Conservation (phyloP, 2,113 vertebrate genomes). For the Saguinus imperator region DNA sequence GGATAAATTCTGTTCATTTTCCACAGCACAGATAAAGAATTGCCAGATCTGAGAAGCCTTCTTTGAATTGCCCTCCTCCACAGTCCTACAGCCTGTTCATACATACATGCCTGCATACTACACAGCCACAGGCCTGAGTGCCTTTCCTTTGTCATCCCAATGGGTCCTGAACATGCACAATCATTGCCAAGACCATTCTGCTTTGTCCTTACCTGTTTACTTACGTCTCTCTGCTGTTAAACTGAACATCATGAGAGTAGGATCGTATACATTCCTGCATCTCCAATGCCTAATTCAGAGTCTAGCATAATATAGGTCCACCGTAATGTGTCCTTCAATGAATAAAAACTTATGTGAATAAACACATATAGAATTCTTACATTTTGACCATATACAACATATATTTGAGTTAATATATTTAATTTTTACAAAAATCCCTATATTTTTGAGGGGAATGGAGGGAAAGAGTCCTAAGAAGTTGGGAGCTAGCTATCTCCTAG, state of each 20-base stretch:
- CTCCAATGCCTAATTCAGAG: neutral
- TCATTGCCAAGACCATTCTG: neutral
- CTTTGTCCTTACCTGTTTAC: neutral
- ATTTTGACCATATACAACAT: neutral
- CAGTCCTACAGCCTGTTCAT: fast-evolving
- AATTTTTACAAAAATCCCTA: neutral
- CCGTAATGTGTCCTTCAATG: neutral
- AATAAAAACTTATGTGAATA: neutral
- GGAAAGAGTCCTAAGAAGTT: neutral
- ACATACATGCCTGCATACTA: fast-evolving
- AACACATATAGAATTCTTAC: neutral
- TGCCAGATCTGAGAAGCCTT: neutral
- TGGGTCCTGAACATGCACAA: neutral
- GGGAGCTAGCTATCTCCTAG: neutral
- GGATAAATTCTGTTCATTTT: neutral
- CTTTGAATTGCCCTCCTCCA: neutral
- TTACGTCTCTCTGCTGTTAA: neutral
- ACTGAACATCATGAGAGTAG: neutral
- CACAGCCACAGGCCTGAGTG: neutral
- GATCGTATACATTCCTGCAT: neutral
- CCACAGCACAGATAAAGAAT: neutral
- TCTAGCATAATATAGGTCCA: neutral
- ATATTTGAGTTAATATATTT: neutral
- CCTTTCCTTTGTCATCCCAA: neutral
- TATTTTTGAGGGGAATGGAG: neutral